Evolutionary conservation across 2,113 vertebrate species (phyloP).

Genomic region (Chaenocephalus aceratus): DNA sequence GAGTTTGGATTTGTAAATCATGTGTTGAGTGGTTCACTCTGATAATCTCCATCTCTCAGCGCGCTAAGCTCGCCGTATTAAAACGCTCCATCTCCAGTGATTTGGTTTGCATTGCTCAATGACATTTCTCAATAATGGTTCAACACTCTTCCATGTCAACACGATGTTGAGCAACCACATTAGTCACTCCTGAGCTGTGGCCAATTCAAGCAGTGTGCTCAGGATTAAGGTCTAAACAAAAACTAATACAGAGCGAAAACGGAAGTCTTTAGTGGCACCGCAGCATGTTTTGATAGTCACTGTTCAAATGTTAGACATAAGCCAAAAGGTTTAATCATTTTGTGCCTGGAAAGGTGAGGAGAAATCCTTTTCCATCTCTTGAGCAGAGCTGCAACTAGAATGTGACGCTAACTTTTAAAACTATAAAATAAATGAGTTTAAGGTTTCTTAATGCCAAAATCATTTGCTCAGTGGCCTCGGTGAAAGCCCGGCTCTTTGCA

Average conservation of each 20-base stretch:
- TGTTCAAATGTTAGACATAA: slow-evolving; percentile 12
- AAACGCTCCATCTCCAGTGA: slow-evolving; percentile 18
- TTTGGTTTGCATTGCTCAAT: slow-evolving; percentile 16
- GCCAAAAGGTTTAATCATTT: background rate
- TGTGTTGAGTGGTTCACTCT: slow-evolving; percentile 58
- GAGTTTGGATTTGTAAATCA: slow-evolving; percentile 31
- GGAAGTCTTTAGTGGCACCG: background rate
- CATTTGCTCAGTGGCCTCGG: slow-evolving; percentile 51
- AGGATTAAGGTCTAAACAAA: slow-evolving; percentile 10
- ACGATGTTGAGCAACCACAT: slow-evolving; percentile 1
- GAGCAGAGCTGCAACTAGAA: background rate
- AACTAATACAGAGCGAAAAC: background rate
- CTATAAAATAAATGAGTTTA: slow-evolving; percentile 32
- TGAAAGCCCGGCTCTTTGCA: slow-evolving; percentile 55
- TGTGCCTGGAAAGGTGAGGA: slow-evolving; percentile 2
- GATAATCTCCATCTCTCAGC: slow-evolving; percentile 62
- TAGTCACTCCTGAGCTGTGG: slow-evolving; percentile 25
- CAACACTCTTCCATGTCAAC: slow-evolving; percentile 10
- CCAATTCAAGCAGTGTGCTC: slow-evolving; percentile 31
- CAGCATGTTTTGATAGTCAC: slow-evolving; percentile 27
- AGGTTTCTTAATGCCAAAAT: slow-evolving; percentile 54
- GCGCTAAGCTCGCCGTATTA: slow-evolving; percentile 27
- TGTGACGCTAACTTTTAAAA: slow-evolving; percentile 22
- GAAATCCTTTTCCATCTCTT: background rate
- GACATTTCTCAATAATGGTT: slow-evolving; percentile 43